Base-by-base conservation (phyloP, 2,888 invertebrate genomes). In the Leptopilina myrica region DNA sequence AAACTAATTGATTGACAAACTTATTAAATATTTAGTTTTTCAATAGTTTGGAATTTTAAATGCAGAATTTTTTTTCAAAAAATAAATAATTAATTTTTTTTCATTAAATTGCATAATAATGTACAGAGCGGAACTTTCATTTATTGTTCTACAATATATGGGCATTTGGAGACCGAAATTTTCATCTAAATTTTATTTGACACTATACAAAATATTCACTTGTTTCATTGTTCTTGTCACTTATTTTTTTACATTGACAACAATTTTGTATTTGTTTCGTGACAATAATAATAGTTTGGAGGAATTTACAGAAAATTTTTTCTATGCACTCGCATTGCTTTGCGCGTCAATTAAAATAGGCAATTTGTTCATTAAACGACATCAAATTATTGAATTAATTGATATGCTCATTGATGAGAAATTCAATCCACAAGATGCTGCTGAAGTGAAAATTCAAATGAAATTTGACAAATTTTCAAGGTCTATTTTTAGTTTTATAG, bases 81-180 rank as follows among this genome's bases (percentile, higher is more conserved):
- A 43, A 43, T 33, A 33, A 33, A 33, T 33, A 33, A 33, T 4
- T 33, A 26, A 26, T 4, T 33, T 3, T 8, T 9, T 49, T 49
- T 12, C 1, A 20, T 49, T 49, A 12, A 1, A 43, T 49, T 49
- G 49, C 33, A 33, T 49, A 12, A 49, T 49, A 53, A 73, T 73
- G 49, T 73, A 73, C 14, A 73, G n/a, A 53, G 56, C 73, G n/a
- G 73, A 73, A n/a, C 9, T 73, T 56, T 73, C 73, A 5, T 7
- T 73, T 9, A 8, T 14, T 7, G 33, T 73, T n/a, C 33, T 73
- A 4, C 33, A 33, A 5, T 73, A 56, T 14, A 73, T 73, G 56
- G 73, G 73, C 9, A 56, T 56, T 53, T 73, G 73, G 73, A 56
- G 26, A 20, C 56, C 56, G 5, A 7, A 33, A 73, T 56, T 73